Evolutionary conservation across 1,140 invertebrate genomes (phyloP), one percentile per base, ranked within the genome.

Genomic region (Ips typographus): DNA sequence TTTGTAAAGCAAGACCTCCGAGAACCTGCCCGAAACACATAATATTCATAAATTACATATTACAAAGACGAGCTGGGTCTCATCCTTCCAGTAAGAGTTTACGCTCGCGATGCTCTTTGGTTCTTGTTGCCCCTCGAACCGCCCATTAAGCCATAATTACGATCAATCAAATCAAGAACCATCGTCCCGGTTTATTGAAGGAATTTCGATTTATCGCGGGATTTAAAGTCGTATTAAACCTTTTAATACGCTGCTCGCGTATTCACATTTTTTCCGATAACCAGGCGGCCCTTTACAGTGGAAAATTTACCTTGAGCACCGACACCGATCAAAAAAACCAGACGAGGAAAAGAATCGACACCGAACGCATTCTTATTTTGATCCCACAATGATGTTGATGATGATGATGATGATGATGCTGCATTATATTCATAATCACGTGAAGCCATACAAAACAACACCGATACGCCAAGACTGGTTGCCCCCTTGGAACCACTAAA

Each of bases 361-460:
- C 59, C 39, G 36, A 61, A 61, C 40, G 55, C 59, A 61, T 61
- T 61, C 59, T 61, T 61, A 61, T 22, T 61, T 61, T 61, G 43
- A 61, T 61, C 41, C 59, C 59, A 61, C 59, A 61, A 61, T 47
- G 59, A 56, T 56, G 53, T 7, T 56, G 53, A 47, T 49, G 44
- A 56, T 56, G 53, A 56, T 56, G 53, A 61, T 56, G 53, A 56
- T 56, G 53, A 61, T 61, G 59, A 61, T 61, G 59, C 41, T 61
- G 59, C 59, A 61, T 41, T 44, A 61, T 61, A 59, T 36, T 59
- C 57, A 59, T 59, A 59, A 39, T 59, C 38, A 59, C 38, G 38
- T 42, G 40, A 59, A 6, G 57, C 40, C 8, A 59, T 36, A 59
- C 6, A 59, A 59, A 59, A 38, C 22, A 22, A 22, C 22, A 36